phyloP scores from a whole-genome alignment of 2,888 invertebrate species.

The Andrena camellia region DNA sequence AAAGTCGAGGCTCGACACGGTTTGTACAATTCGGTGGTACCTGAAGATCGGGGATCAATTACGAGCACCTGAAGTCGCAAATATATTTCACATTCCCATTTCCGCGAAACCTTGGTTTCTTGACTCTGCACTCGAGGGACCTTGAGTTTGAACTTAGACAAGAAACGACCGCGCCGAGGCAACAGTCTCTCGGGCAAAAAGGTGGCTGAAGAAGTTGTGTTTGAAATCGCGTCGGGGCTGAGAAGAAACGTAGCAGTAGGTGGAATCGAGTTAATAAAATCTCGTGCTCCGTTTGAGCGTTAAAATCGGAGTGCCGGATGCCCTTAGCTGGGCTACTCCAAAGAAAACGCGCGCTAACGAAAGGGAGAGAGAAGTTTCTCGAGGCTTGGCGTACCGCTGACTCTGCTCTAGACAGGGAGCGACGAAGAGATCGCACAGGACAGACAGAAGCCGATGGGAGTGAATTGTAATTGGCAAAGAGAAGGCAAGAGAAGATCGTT shows the following conservation, averaged over 20 bases:
- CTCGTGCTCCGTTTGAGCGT: background rate
- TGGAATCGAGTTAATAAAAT: background rate
- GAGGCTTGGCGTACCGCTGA: slow-evolving; percentile 30
- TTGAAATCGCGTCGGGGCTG: background rate
- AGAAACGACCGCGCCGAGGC: background rate
- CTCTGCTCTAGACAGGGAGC: slow-evolving; percentile 2
- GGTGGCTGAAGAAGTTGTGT: background rate
- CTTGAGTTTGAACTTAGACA: slow-evolving; percentile 12
- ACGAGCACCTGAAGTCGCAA: background rate
- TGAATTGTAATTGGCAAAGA: slow-evolving; percentile 24
- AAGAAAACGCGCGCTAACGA: background rate
- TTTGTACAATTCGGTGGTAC: no score
- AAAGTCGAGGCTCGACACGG: background rate
- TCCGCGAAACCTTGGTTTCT: background rate
- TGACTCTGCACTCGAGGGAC: background rate
- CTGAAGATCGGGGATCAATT: background rate
- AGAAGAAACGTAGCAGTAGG: background rate
- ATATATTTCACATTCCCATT: background rate
- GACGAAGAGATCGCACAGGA: background rate
- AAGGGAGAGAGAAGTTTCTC: slow-evolving; percentile 44
- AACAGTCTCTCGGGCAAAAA: background rate
- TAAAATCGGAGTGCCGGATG: background rate
- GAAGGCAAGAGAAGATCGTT: background rate
- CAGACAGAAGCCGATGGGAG: slow-evolving; percentile 10
- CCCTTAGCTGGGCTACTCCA: background rate